Conservation (phyloP, 2,888 invertebrate genomes). For the Pseudococcus longispinus region DNA sequence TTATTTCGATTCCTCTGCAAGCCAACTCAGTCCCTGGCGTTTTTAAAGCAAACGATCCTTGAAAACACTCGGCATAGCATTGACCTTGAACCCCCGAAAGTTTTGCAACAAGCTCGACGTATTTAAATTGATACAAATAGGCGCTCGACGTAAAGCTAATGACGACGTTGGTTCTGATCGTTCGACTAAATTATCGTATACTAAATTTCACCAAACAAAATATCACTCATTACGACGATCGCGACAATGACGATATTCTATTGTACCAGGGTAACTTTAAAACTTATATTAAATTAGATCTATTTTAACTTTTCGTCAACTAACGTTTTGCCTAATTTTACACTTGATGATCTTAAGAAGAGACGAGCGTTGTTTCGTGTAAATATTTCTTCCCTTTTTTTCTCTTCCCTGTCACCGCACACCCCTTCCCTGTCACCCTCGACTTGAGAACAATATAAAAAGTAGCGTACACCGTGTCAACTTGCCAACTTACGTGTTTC, state of each 20-base stretch:
- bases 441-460: background rate
- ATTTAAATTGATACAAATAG: constrained; percentile 11
- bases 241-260: background rate
- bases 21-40: background rate
- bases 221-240: background rate
- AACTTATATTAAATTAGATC: background rate
- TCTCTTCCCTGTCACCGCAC: background rate
- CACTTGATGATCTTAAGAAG: background rate
- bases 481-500: background rate
- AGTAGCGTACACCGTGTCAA: background rate
- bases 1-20: background rate
- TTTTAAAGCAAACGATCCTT: background rate
- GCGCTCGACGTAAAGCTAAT: background rate
- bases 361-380: background rate
- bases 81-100: background rate
- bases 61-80: background rate
- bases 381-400: background rate
- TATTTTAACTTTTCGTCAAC: background rate
- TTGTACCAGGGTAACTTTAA: background rate
- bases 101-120: background rate
- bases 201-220: background rate
- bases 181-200: background rate
- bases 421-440: background rate
- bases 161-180: background rate
- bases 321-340: background rate